Percentiles rank a stretch among this genome's conserved stretches.
phyloP scores from a whole-genome alignment of 2,113 vertebrate genomes.

The Hiodon tergisus region DNA sequence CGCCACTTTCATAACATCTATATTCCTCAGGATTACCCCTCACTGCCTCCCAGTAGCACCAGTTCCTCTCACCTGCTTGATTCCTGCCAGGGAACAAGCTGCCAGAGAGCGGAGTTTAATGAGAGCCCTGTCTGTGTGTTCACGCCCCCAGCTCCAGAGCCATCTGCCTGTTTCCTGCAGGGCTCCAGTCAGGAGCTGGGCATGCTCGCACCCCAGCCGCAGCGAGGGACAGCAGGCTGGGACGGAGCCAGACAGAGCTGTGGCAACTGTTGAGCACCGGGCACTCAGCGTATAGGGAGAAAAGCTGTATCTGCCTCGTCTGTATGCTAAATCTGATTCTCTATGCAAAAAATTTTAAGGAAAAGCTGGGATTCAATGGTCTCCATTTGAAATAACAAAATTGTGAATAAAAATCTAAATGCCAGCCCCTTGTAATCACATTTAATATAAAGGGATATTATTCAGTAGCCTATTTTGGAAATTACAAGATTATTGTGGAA shows the following conservation, averaged over 20 bases:
- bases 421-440: too few relatives aligned
- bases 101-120: slow-evolving; percentile 38
- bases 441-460: too few relatives aligned
- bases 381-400: too few relatives aligned
- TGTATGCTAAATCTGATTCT: neutral
- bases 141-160: slow-evolving; percentile 40
- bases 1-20: slow-evolving; percentile 5
- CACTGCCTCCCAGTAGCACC: slow-evolving; percentile 18
- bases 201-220: slow-evolving; percentile 46
- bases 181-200: slow-evolving; percentile 53
- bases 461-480: too few relatives aligned
- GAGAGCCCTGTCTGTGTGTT: slow-evolving; percentile 33
- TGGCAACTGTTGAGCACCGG: slow-evolving; percentile 54
- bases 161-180: slow-evolving; percentile 60
- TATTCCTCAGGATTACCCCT: slow-evolving; percentile 2
- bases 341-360: neutral
- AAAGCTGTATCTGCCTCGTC: slow-evolving; percentile 34
- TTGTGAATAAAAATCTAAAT: too few relatives aligned
- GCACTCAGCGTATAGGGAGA: slow-evolving; percentile 24
- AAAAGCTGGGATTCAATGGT: too few relatives aligned
- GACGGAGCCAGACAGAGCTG: slow-evolving; percentile 29
- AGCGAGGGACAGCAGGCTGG: slow-evolving; percentile 55
- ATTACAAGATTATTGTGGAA: too few relatives aligned
- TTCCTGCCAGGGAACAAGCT: slow-evolving; percentile 23
- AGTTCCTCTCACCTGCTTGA: slow-evolving; percentile 34